Percentiles rank a stretch among this genome's conserved stretches.
Conservation (phyloP, 2,797 vertebrate species). For the Sparus aurata region DNA sequence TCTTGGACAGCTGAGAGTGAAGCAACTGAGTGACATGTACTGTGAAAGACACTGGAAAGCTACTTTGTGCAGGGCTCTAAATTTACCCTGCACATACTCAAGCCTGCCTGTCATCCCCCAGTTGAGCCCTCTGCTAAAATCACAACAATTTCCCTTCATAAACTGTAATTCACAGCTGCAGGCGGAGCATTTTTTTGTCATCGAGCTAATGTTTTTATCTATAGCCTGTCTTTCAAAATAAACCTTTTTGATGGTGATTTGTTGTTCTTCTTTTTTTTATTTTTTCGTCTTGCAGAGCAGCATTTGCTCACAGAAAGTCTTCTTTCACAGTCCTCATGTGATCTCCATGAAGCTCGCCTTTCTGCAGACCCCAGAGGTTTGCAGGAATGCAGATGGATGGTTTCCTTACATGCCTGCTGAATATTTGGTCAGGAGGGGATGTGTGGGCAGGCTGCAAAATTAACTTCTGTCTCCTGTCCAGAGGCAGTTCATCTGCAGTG, state of each 20-base stretch:
- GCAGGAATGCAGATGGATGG: constrained; percentile 66
- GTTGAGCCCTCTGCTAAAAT: constrained; percentile 27
- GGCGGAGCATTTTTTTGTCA: neutral
- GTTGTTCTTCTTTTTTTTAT: neutral
- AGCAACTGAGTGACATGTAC: neutral
- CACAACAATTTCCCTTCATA: constrained; percentile 7
- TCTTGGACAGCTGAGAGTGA: neutral
- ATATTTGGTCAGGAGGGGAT: constrained; percentile 63
- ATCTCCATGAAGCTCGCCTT: constrained; percentile 51
- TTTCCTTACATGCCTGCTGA: constrained; percentile 53
- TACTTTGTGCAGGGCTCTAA: neutral
- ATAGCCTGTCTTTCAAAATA: constrained; percentile 30
- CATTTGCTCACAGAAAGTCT: constrained; percentile 43
- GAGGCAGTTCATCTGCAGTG: constrained; percentile 30
- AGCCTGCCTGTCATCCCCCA: constrained; percentile 17
- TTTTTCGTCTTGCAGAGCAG: neutral
- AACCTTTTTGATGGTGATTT: constrained; percentile 17
- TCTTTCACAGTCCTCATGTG: constrained; percentile 50
- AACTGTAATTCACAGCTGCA: neutral
- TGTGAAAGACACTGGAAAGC: constrained; percentile 8
- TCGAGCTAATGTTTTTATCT: constrained; percentile 33
- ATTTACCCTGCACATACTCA: neutral
- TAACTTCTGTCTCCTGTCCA: constrained; percentile 49
- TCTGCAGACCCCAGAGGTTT: constrained; percentile 60
- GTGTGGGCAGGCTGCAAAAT: constrained; percentile 60